phyloP scores from a whole-genome alignment of 53 echinoderm and acorn worm genomes.

The Echinometra lucunter region DNA sequence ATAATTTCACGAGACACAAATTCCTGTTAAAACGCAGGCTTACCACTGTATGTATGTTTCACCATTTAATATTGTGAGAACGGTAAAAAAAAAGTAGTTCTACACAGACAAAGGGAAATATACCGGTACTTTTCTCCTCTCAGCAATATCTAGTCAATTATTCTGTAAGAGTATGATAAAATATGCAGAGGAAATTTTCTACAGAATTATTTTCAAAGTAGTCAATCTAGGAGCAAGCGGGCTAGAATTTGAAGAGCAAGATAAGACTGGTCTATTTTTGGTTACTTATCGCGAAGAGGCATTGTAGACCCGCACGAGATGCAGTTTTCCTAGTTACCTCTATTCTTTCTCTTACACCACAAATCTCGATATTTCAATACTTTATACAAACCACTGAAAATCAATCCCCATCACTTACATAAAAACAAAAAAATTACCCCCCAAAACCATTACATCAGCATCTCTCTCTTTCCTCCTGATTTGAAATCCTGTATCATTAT shows the following conservation, averaged over 20 bases:
- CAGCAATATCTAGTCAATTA: not conserved
- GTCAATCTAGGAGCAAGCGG: not conserved
- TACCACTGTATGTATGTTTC: not conserved
- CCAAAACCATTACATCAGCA: not conserved
- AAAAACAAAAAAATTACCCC: not conserved
- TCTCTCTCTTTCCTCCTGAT: not conserved
- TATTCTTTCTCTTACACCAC: not conserved
- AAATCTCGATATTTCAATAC: not conserved
- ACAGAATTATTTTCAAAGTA: not conserved
- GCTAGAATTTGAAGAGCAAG: not conserved
- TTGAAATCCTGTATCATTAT: conserved; percentile 11
- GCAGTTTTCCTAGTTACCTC: not conserved
- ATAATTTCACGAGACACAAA: conserved; percentile 40
- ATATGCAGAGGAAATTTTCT: not conserved
- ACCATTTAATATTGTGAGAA: not conserved
- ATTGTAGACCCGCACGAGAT: not conserved
- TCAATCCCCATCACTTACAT: not conserved
- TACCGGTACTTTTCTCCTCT: not conserved
- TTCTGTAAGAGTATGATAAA: not conserved
- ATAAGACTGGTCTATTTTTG: not conserved
- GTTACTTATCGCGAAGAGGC: not conserved
- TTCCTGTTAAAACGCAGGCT: conserved; percentile 29
- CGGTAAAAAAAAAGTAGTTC: not conserved
- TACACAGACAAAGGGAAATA: not conserved
- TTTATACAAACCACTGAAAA: conserved; percentile 33